Evolutionary conservation across 2,888 invertebrate species (phyloP), one percentile per base, ranked within the genome.

Genomic region (Limnephilus marmoratus): DNA sequence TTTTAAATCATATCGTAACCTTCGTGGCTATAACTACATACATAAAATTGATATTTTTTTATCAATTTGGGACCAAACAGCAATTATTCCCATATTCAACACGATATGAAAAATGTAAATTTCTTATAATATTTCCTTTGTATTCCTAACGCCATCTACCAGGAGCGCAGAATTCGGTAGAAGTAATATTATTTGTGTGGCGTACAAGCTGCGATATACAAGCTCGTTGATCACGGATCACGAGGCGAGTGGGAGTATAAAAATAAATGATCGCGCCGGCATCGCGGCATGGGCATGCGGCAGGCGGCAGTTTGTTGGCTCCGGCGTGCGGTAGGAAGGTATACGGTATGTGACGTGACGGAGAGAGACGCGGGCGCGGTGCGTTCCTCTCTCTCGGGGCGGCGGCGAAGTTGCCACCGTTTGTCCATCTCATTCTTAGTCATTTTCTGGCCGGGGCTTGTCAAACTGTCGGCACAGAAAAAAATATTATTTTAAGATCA

Each of bases 351-450:
- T 68, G 68, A 68, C n/a, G 68, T 68, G 68, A 24, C 9, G n/a
- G 68, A 24, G 68, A 18, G 53, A 53, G 53, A 53, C 18, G 90
- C 41, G 7, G 81, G 45, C 15, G 85, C 85, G 85, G 90, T 34
- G 83, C 90, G 85, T 90, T 7, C 90, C 31, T 85, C 90, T 85
- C 80, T 12, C 90, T 86, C 85, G 85, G 31, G 90, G 92, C 92
- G 90, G 81, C 85, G 80, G 90, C 83, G 92, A 90, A 80, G 90
- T 85, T 41, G 85, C 92, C 88, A 89, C 88, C 88, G 88, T 68
- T 89, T 29, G 68, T 89, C 88, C 49, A 81, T 92, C 92, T 92
- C 92, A 92, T 92, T 92, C 92, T 92, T 90, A 81, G 68, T 90
- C 85, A 80, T 80, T n/a, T 81, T 31, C 45, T 34, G 29, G 81